Base-by-base conservation (phyloP, 2,113 vertebrate species). In the Corythornis cristatus region DNA sequence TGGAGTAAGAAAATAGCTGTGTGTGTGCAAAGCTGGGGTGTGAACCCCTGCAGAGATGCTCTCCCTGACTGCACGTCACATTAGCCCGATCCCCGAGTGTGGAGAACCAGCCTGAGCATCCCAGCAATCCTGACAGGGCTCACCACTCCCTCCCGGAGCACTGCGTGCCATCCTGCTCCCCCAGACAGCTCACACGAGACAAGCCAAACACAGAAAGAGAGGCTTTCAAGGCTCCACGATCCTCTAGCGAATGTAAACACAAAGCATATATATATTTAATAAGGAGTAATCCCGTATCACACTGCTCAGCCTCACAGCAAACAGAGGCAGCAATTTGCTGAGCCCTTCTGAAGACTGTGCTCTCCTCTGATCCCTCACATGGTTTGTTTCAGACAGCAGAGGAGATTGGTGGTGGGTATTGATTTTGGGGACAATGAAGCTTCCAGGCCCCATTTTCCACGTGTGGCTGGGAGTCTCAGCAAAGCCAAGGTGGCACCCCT, bases 121-220 rank as follows among this genome's bases (percentile, higher is more conserved):
- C 19, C 58, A 8, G 26, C 21, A 7, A 5, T 12, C 43, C 72
- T 1, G 16, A 1, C 40, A 0, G 7, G 35, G 19, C 31, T 53
- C 23, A 0, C 46, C 0, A 29, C 56, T 42, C 29, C 66, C 7
- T 1, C 9, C 8, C 4, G 1, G 8, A 2, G 8, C 1, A 11
- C 53, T 1, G 35, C 28, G 1, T 12, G 11, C 16, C 6, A 1
- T 8, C 43, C 58, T 1, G 1, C 61, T 54, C 80, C 73, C 74
- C 1, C 12, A 71, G 25, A 3, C 56, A 43, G 60, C 21, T 62
- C 35, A 15, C 75, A 66, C 7, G 28, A 19, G 42, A 29, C 51
- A 60, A 86, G 13, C 12, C 51, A 43, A 58, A 31, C 7, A 2
- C 2, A 5, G 58, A 23, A 40, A 58, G 73, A 62, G 19, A 17